Evolutionary conservation across 2,797 vertebrate genomes (phyloP), one percentile per base, ranked within the genome.

Genomic region (Alca torda): DNA sequence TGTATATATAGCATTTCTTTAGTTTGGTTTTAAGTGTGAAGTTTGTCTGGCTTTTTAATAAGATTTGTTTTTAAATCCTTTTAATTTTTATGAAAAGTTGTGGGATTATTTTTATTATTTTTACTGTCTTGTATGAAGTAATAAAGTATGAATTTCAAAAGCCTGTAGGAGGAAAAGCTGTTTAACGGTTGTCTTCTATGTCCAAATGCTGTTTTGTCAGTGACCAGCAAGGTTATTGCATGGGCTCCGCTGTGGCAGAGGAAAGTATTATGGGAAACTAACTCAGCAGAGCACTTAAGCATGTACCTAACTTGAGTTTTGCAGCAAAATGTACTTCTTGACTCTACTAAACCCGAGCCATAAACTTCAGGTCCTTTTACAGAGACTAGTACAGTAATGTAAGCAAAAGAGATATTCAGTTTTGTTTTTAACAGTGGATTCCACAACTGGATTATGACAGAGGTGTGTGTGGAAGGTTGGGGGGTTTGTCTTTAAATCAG

Each of bases 131-230:
- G 46, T 89, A 87, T 91, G 89, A 93, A 87, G 50, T 95, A 97
- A 97, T 97, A 97, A 97, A 97, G 56, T 84, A 35, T 83, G 94
- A 24, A 92, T 97, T 96, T 94, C 63, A 88, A 82, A 96, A 92
- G 51, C 80, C 63, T 67, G 39, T 67, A 84, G 77, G 63, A 94
- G 68, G 74, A 85, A 83, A 77, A 89, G 20, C 45, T 89, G 41
- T 73, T 92, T 54, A 93, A 59, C 73, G 56, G 1, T 73, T 70
- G 91, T 94, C 59, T 93, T 41, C 50, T 84, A 5, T 79, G 59
- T 96, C 30, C 54, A 85, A 89, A 63, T 86, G 70, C 41, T 89
- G 11, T 91, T 64, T 87, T 76, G 25, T 59, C 70, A 92, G 48
- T 82, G 75, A 75, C 45, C 76, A 57, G 57, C 39, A 53, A 85